Conservation (phyloP, 2,113 vertebrate genomes). For the Fregetta grallaria region DNA sequence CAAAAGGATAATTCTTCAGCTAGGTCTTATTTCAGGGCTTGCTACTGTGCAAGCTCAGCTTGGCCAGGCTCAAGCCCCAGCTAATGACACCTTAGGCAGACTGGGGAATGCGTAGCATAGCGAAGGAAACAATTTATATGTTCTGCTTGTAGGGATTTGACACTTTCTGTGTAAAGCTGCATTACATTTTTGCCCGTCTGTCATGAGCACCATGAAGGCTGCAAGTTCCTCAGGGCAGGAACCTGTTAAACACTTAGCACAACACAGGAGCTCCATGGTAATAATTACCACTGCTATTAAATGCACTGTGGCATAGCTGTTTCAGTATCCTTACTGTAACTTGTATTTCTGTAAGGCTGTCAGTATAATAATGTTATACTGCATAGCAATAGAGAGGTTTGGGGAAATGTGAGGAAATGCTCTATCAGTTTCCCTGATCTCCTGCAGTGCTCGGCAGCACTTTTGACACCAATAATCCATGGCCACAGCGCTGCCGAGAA, state of each 20-base stretch:
- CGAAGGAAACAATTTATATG: background rate
- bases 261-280: slow-evolving; percentile 27
- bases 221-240: slow-evolving; percentile 47
- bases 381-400: background rate
- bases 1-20: background rate
- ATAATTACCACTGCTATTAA: slow-evolving; percentile 52
- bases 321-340: background rate
- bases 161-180: slow-evolving; percentile 47
- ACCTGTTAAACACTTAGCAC: slow-evolving; percentile 50
- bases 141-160: slow-evolving; percentile 39
- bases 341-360: background rate
- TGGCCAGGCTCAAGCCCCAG: background rate
- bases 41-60: background rate
- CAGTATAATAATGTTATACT: slow-evolving; percentile 26
- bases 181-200: slow-evolving; percentile 39
- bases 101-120: background rate
- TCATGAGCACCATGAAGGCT: slow-evolving; percentile 36
- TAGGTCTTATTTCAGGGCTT: background rate
- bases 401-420: background rate
- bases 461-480: background rate
- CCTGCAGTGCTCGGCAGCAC: background rate
- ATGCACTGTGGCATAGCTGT: slow-evolving; percentile 10
- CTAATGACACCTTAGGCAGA: slow-evolving; percentile 33
- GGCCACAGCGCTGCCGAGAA: background rate
- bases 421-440: background rate